Evolutionary conservation across 2,113 vertebrate species (phyloP).

Genomic region (Phasianus colchicus): DNA sequence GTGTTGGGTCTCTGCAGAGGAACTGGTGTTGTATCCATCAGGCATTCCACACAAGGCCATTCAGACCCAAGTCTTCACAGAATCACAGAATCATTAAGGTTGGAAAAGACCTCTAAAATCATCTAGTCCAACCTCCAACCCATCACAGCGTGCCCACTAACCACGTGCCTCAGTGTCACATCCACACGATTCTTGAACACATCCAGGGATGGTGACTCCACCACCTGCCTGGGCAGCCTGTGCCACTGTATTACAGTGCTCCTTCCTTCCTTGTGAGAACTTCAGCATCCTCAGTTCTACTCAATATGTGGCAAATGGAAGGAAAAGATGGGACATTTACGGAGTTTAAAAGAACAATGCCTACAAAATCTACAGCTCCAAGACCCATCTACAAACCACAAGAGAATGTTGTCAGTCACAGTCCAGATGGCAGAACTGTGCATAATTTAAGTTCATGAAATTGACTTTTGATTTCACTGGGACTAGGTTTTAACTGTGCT

Average conservation of each 20-base stretch:
- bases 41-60: neutral
- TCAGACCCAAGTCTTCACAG: neutral
- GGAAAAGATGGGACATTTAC: neutral
- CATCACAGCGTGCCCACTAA: too few species aligned
- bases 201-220: too few species aligned
- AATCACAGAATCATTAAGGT: neutral
- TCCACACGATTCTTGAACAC: too few species aligned
- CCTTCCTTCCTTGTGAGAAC: neutral
- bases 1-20: neutral
- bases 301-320: neutral
- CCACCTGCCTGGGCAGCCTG: neutral
- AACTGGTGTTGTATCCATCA: neutral
- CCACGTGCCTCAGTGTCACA: too few species aligned
- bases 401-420: neutral
- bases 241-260: too few species aligned
- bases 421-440: neutral
- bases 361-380: neutral
- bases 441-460: neutral
- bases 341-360: neutral
- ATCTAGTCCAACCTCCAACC: too few species aligned
- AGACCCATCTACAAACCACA: neutral
- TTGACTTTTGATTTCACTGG: neutral
- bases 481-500: neutral
- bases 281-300: neutral
- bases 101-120: too few species aligned